A percentile compares a stretch with the other conserved stretches of the same genome.
These are phyloP conservation scores for Polypedilum pembai DNA, from an alignment of 1,140 invertebrate species.

Conservation along the genomic window DNA sequence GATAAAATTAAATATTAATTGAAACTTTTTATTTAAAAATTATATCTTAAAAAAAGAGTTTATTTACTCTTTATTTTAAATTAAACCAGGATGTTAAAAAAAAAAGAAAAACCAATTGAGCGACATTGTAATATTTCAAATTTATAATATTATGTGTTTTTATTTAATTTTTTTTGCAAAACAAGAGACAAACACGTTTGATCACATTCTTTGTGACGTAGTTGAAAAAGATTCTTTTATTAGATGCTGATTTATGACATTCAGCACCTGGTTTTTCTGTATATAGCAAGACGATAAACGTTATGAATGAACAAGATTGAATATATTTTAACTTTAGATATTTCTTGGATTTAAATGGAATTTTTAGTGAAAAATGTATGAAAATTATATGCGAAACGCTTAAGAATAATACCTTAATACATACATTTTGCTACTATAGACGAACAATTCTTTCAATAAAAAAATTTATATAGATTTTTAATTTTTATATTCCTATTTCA, in stretches of 20 bases:
- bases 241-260: slow-evolving; percentile 23
- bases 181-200: slow-evolving; percentile 13
- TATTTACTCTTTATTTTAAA: background rate
- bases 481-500: background rate
- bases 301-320: slow-evolving; percentile 1
- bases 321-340: background rate
- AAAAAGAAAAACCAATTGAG: background rate
- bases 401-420: too few relatives aligned
- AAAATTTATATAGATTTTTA: too few relatives aligned
- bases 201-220: slow-evolving; percentile 28
- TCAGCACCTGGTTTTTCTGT: slow-evolving; percentile 18
- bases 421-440: too few relatives aligned
- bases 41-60: too few relatives aligned
- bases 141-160: slow-evolving; percentile 1
- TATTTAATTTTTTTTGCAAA: background rate
- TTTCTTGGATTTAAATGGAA: too few relatives aligned
- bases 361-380: too few relatives aligned
- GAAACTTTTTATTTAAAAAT: too few relatives aligned
- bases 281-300: background rate
- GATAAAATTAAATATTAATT: too few relatives aligned
- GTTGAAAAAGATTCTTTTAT: slow-evolving; percentile 21
- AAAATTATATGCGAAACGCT: too few relatives aligned
- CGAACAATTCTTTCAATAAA: too few relatives aligned
- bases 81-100: background rate
- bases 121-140: slow-evolving; percentile 18